A percentile compares a stretch with the other conserved stretches of the same genome.
Evolutionary conservation across 2,113 vertebrate species (phyloP).

Genomic region (Mirza zaza): DNA sequence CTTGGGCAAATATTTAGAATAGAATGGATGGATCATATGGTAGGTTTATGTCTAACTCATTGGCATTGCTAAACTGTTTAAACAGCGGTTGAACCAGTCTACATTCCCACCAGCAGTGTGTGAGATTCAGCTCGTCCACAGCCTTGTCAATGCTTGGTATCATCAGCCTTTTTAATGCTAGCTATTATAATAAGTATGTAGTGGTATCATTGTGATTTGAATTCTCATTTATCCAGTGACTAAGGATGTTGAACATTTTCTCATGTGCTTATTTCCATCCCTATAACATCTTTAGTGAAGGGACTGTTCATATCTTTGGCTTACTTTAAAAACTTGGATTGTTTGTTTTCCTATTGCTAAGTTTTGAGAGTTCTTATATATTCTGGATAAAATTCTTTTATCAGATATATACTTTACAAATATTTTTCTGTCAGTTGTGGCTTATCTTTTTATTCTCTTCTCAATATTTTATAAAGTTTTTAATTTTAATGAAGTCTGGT

Average conservation of each 20-base stretch:
- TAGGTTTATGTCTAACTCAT: neutral
- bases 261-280: neutral
- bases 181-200: neutral
- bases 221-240: neutral
- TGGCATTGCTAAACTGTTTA: neutral
- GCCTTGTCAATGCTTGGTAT: neutral
- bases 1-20: neutral
- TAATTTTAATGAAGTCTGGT: neutral
- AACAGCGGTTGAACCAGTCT: neutral
- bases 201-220: neutral
- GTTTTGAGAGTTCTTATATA: neutral
- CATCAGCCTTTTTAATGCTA: neutral
- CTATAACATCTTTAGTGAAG: neutral
- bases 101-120: neutral
- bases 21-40: neutral
- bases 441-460: neutral
- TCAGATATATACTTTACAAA: neutral
- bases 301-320: neutral
- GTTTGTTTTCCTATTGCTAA: neutral
- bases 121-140: neutral
- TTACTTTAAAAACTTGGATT: neutral
- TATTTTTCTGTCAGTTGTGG: neutral
- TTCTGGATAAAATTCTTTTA: neutral
- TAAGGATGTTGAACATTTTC: neutral
- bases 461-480: neutral